Conservation (phyloP, 1,140 invertebrate species). For the Saccostrea glomerata region DNA sequence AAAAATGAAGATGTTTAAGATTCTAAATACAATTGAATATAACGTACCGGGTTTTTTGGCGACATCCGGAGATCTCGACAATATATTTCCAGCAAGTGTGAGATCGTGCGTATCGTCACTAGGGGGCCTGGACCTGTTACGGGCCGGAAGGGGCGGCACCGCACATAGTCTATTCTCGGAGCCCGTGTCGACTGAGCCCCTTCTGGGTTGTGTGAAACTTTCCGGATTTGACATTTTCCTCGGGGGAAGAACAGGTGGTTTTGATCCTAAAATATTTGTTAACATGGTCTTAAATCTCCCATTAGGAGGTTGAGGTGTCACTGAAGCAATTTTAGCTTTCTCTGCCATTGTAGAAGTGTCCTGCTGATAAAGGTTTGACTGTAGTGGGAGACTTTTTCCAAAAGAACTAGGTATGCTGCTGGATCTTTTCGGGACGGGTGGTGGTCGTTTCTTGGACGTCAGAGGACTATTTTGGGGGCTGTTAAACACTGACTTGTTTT, state of each 20-base stretch:
- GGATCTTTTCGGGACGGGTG: constrained; percentile 8
- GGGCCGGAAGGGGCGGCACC: neutral
- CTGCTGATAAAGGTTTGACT: neutral
- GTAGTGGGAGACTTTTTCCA: neutral
- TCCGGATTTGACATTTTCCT: constrained; percentile 2
- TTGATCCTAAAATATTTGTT: neutral
- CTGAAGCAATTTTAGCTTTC: neutral
- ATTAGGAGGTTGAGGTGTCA: neutral
- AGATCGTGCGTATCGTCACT: neutral
- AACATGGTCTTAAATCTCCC: neutral
- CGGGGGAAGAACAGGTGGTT: neutral
- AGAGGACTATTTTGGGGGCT: neutral
- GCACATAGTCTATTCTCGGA: neutral
- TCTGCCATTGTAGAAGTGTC: neutral
- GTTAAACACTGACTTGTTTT: neutral
- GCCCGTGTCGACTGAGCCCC: neutral
- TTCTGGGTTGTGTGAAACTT: neutral
- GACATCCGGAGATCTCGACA: too few species aligned
- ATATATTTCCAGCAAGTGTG: too few species aligned
- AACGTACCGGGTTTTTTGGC: too few species aligned
- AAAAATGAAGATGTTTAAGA: too few species aligned
- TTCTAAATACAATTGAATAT: too few species aligned
- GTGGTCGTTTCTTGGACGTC: neutral
- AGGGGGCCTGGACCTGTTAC: neutral
- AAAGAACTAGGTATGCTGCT: constrained; percentile 11